Evolutionary conservation across 1,140 invertebrate genomes (phyloP), one percentile per base, ranked within the genome.

Genomic region (Pteromalus puparum): DNA sequence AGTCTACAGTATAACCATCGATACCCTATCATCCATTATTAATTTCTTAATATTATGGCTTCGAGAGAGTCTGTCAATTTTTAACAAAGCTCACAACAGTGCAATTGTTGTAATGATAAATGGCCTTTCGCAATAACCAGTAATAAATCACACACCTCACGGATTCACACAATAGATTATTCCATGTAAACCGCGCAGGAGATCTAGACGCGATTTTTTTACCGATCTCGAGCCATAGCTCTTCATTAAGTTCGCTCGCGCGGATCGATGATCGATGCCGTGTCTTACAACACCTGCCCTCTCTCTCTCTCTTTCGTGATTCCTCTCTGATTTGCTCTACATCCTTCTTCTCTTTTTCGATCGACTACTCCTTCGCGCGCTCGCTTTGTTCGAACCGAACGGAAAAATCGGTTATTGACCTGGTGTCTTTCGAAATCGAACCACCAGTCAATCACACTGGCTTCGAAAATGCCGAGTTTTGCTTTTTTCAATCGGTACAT

Each of bases 331-430:
- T 6, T 42, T 42, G 21, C 30, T 74, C 28, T 74, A 74, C 0
- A 74, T 74, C 30, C 26, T 12, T 1, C 21, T 46, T 80, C 34
- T 68, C 61, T 42, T 70, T 24, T 82, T 75, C 46, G 10, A 42
- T 18, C 9, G 48, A 61, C 53, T 61, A 61, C 21, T 61, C 53
- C 53, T 5, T n/a, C 53, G 53, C 53, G 53, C 53, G 38, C 9
- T n/a, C n/a, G 30, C 30, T 61, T 61, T 61, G 21, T 61, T 61
- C 6, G 21, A 73, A 13, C n/a, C 10, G 1, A 81, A 48, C 12
- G 34, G 46, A 61, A 73, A 74, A 82, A 82, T 74, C 70, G 72
- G 80, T 65, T 26, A 26, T 82, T 74, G 46, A 74, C 28, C 72
- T 21, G 53, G 13, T 2, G 21, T 38, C 30, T 38, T 67, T 34